phyloP scores from a whole-genome alignment of 1,140 invertebrate genomes.

The Aporrectodea caliginosa region DNA sequence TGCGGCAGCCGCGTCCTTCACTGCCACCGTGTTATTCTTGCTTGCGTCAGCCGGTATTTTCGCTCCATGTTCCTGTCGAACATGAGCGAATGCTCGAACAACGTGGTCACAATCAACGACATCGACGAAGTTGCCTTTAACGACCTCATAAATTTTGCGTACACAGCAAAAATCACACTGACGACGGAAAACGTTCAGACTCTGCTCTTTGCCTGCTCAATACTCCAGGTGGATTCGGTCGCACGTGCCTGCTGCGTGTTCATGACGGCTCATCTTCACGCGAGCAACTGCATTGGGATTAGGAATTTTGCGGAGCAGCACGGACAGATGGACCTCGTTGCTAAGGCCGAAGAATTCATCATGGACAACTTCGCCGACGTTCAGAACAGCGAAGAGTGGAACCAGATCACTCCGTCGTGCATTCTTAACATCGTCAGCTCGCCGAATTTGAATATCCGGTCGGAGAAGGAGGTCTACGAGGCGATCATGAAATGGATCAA shows the following conservation, averaged over 20 bases:
- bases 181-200: conserved; percentile 52
- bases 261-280: conserved; percentile 52
- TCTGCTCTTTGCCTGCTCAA: conserved; percentile 50
- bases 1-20: conserved; percentile 44
- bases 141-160: conserved; percentile 51
- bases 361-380: conserved; percentile 48
- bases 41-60: conserved; percentile 51
- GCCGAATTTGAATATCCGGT: conserved; percentile 45
- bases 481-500: conserved; percentile 52
- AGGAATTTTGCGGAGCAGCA: conserved; percentile 53
- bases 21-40: conserved; percentile 51
- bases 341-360: conserved; percentile 49
- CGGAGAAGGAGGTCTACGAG: conserved; percentile 51
- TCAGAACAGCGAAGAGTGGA: conserved; percentile 45
- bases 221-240: conserved; percentile 52
- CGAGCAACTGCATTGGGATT: conserved; percentile 53
- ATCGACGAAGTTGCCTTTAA: conserved; percentile 50
- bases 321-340: conserved; percentile 48
- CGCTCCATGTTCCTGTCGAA: conserved; percentile 51
- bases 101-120: conserved; percentile 47
- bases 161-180: conserved; percentile 48
- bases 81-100: conserved; percentile 48
- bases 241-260: conserved; percentile 51
- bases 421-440: conserved; percentile 43
- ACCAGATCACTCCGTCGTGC: conserved; percentile 40